phyloP scores from a whole-genome alignment of 2,113 vertebrate genomes.

The Platichthys flesus region DNA sequence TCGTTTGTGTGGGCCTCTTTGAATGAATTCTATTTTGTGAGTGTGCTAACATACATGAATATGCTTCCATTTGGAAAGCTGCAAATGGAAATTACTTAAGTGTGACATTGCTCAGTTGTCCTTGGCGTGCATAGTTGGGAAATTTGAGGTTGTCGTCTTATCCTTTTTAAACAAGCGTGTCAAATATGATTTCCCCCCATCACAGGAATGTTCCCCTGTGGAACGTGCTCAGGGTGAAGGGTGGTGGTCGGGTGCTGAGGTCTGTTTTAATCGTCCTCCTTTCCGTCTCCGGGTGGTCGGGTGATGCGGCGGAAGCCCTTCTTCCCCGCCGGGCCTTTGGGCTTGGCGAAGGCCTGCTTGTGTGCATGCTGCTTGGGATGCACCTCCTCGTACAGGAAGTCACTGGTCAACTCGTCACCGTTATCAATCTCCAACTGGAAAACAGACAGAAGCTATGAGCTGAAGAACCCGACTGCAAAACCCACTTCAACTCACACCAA shows the following conservation, averaged over 20 bases:
- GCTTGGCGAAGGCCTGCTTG: conserved; percentile 95
- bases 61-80: conserved; percentile 72
- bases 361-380: conserved; percentile 97
- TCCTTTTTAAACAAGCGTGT: conserved; percentile 62
- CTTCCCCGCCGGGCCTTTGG: conserved; percentile 93
- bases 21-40: conserved; percentile 38
- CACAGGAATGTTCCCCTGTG: conserved; percentile 77
- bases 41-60: conserved; percentile 56
- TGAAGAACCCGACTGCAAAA: too few species aligned
- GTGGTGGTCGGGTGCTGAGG: conserved; percentile 46
- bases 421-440: conserved; percentile 94
- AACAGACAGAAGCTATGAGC: neutral
- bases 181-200: conserved; percentile 54
- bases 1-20: conserved; percentile 36
- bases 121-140: conserved; percentile 81
- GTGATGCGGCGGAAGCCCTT: conserved; percentile 92
- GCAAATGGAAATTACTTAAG: conserved; percentile 72
- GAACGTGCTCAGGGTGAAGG: conserved; percentile 52
- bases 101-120: conserved; percentile 75
- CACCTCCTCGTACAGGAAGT: conserved; percentile 96
- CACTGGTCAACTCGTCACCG: conserved; percentile 92
- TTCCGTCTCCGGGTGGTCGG: conserved; percentile 86
- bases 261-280: conserved; percentile 80
- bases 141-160: conserved; percentile 58
- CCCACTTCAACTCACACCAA: too few species aligned